Evolutionary conservation across 2,113 vertebrate genomes (phyloP).

Genomic region (Typhlomys cinereus): DNA sequence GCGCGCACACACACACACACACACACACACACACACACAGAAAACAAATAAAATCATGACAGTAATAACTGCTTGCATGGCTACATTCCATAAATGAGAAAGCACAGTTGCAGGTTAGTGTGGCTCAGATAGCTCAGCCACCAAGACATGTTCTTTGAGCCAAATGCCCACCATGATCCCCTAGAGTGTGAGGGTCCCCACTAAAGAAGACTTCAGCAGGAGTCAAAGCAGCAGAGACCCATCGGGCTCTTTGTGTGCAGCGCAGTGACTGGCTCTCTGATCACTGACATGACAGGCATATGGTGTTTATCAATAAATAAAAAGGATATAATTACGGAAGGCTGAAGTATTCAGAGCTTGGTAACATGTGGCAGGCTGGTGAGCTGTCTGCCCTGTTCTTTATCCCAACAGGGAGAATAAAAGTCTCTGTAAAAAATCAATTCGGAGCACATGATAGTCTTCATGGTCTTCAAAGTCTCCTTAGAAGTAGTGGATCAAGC

Average conservation of each 20-base stretch:
- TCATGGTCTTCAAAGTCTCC: slow-evolving; percentile 70
- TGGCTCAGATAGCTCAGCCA: not conserved
- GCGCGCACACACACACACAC: too few relatives aligned
- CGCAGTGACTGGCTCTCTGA: slow-evolving; percentile 80
- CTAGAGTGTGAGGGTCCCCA: slow-evolving; percentile 1
- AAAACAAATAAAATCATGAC: too few relatives aligned
- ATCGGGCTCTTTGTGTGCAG: slow-evolving; percentile 80
- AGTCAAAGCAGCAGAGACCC: slow-evolving; percentile 73
- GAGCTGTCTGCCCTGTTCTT: slow-evolving; percentile 70
- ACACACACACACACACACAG: too few relatives aligned
- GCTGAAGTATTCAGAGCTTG: slow-evolving; percentile 68
- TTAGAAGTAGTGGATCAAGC: slow-evolving; percentile 63
- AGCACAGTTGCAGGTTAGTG: not conserved
- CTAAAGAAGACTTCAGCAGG: slow-evolving; percentile 49
- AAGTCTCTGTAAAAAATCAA: slow-evolving; percentile 77
- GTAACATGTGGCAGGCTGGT: slow-evolving; percentile 86
- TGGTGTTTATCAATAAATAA: slow-evolving; percentile 90
- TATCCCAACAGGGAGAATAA: slow-evolving; percentile 75
- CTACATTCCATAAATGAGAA: not conserved
- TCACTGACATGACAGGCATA: slow-evolving; percentile 86
- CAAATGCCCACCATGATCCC: slow-evolving; percentile 35
- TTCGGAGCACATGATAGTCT: slow-evolving; percentile 71
- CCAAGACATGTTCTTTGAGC: slow-evolving; percentile 24
- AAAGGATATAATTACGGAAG: slow-evolving; percentile 83
- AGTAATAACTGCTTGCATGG: too few relatives aligned